Percentiles rank a stretch among this genome's conserved stretches.
These are phyloP conservation scores for Erpornis zantholeuca DNA, from an alignment of 2,113 vertebrate genomes.

Conservation along the genomic window DNA sequence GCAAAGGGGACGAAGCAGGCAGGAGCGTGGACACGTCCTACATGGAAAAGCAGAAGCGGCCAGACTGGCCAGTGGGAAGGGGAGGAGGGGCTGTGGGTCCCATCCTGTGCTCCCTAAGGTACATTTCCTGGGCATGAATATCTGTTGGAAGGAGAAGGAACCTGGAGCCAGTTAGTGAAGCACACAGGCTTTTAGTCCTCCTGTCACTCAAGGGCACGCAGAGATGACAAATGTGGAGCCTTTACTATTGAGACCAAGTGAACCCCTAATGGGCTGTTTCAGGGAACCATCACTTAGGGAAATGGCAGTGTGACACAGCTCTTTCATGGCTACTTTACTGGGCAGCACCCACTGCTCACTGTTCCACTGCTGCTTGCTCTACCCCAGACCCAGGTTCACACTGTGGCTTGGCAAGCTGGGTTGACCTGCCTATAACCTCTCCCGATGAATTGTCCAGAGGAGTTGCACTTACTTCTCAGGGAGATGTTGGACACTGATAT, in stretches of 20 bases:
- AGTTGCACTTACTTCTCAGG: fast-evolving
- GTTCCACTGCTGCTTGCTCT: background rate
- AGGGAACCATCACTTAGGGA: background rate
- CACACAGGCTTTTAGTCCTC: background rate
- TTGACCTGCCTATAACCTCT: background rate
- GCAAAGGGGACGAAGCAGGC: background rate
- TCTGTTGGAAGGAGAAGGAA: background rate
- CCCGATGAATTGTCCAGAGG: background rate
- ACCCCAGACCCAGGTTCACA: background rate
- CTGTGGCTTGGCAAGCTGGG: fast-evolving
- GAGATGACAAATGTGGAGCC: background rate
- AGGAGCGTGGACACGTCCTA: background rate
- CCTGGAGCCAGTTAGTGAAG: background rate
- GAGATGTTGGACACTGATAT: background rate
- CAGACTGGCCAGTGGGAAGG: fast-evolving
- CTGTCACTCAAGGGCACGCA: background rate
- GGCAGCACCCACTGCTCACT: background rate
- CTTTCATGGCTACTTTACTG: background rate
- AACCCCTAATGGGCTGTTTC: background rate
- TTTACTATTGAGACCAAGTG: background rate
- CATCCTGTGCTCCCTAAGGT: background rate
- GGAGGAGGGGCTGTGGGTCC: background rate
- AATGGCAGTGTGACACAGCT: background rate
- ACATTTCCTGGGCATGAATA: background rate
- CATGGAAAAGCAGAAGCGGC: background rate